Evolutionary conservation across 2,888 invertebrate genomes (phyloP).

Genomic region (Mesorhabditis spiculigera): DNA sequence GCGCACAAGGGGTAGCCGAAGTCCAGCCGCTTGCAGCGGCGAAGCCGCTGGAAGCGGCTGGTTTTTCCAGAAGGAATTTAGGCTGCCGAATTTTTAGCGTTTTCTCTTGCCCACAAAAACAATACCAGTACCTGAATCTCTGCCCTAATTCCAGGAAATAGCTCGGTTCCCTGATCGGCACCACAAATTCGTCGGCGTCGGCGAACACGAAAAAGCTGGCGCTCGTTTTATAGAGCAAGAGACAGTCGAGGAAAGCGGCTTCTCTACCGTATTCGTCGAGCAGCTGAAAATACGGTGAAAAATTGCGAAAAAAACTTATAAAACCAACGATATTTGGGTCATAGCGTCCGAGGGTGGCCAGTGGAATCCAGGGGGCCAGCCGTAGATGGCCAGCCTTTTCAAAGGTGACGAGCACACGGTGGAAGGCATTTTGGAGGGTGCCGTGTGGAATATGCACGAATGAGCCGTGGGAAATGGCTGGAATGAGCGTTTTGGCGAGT

Average conservation of each 20-base stretch:
- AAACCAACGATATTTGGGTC: background rate
- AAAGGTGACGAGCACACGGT: slow-evolving; percentile 3
- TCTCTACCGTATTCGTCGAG: background rate
- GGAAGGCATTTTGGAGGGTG: background rate
- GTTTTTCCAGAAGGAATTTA: no score
- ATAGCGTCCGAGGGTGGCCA: background rate
- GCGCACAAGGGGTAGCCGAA: no score
- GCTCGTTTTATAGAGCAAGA: background rate
- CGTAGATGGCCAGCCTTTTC: background rate
- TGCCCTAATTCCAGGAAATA: background rate
- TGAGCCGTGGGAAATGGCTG: background rate
- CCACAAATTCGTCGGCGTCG: background rate
- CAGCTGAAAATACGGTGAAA: background rate
- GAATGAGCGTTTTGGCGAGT: background rate
- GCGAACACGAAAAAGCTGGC: background rate
- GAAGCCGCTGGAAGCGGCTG: no score
- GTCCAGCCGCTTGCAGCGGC: no score
- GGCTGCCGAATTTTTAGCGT: no score
- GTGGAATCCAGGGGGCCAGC: background rate
- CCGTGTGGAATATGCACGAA: background rate
- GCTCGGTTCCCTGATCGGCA: background rate
- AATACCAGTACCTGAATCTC: background rate
- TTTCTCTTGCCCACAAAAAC: no score
- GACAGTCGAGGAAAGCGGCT: background rate
- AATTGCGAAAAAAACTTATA: background rate